Evolutionary conservation across 1,140 invertebrate genomes (phyloP).

Genomic region (Aphis gossypii): DNA sequence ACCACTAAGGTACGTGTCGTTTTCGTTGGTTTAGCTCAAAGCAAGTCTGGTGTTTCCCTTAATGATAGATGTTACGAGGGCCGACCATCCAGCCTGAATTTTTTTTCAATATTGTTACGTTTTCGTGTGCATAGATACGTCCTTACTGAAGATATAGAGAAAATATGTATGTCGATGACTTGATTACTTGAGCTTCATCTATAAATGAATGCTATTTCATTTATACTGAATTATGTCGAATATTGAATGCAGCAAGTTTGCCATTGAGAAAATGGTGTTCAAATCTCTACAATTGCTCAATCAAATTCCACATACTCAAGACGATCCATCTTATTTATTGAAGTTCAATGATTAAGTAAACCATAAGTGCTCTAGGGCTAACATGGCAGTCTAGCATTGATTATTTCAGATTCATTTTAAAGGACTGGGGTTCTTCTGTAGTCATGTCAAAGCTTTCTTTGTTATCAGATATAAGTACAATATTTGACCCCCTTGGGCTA

Average conservation of each 20-base stretch:
- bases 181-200: neutral
- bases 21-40: no score
- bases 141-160: no score
- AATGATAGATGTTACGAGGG: no score
- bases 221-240: neutral
- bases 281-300: neutral
- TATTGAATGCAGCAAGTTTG: neutral
- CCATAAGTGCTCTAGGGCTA: no score
- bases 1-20: no score
- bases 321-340: no score
- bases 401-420: neutral
- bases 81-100: no score
- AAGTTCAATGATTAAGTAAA: no score
- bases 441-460: conserved; percentile 37
- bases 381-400: neutral
- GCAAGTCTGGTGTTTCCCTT: no score
- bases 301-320: neutral
- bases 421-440: neutral
- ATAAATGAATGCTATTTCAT: neutral
- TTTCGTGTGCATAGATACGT: no score
- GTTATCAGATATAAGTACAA: conserved; percentile 57
- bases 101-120: no score
- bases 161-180: neutral
- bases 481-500: conserved; percentile 62
- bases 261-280: conserved; percentile 2